Conservation (phyloP, 2,797 vertebrate genomes). For the Macropus fuliginosus region DNA sequence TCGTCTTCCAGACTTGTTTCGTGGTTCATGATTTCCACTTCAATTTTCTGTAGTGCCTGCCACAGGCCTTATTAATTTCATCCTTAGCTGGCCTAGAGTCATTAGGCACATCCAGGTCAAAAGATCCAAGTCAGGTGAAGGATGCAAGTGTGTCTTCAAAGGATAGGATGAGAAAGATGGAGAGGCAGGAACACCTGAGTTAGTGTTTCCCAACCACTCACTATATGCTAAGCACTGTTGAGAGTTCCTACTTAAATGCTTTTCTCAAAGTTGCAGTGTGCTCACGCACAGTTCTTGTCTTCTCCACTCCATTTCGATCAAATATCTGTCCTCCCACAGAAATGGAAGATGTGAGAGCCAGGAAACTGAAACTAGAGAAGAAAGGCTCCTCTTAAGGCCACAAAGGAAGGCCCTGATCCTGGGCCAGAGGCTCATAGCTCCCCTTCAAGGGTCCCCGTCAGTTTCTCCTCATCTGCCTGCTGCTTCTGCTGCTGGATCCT, state of each 20-base stretch:
- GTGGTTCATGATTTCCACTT: neutral
- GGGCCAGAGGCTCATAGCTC: conserved; percentile 84
- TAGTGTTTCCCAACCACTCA: neutral
- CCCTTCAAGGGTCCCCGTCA: conserved; percentile 84
- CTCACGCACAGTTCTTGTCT: neutral
- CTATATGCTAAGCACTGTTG: neutral
- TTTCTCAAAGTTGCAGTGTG: neutral
- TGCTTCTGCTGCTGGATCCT: conserved; percentile 95
- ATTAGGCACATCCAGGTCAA: neutral
- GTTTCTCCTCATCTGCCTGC: conserved; percentile 92
- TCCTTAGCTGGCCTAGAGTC: neutral
- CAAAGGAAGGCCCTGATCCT: neutral
- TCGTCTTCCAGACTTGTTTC: neutral
- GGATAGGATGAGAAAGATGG: neutral
- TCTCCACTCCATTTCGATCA: neutral
- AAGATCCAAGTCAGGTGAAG: neutral
- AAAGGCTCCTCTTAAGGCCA: neutral
- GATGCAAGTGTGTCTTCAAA: neutral
- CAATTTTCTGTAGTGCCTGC: neutral
- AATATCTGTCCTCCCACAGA: neutral
- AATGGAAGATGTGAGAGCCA: neutral
- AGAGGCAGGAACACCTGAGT: neutral
- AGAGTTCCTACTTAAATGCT: neutral
- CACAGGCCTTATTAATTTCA: neutral
- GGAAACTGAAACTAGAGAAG: neutral